Evolutionary conservation across 2,113 vertebrate genomes (phyloP), one percentile per base, ranked within the genome.

Genomic region (Sturnira hondurensis): DNA sequence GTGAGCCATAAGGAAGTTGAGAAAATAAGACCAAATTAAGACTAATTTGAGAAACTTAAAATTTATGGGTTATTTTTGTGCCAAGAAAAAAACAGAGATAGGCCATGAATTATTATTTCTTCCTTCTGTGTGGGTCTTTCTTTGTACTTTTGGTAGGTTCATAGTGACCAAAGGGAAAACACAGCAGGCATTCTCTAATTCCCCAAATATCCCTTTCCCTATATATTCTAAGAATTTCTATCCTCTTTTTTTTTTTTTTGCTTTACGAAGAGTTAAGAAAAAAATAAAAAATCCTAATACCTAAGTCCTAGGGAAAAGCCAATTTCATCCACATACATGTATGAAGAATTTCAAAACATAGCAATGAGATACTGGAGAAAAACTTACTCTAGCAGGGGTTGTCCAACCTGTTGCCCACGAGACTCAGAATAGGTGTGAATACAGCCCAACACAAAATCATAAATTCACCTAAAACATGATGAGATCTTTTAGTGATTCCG

Each of bases 151-250:
- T 28, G 52, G 15, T 33, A 78, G 50, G 31, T 58, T 45, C 11
- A 26, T 68, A 12, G 5, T 93, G 9, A 7, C 36, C 80, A 14
- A n/a, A 83, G 41, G 38, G 9, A n/a, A 63, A 50, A 7, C 24
- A 43, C 24, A 43, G 5, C 10, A 74, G 9, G 54, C 7, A 12
- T 36, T 67, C 0, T 73, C 86, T 67, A 7, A 52, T 4, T 91
- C 0, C 6, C 0, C 28, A 73, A 31, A 2, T 63, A 5, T 54
- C 22, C 14, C 14, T 41, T 10, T 19, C 9, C 41, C 4, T 0
- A 76, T 38, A 26, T 65, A 58, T 45, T n/a, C 31, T 45, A 47
- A 91, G 36, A 43, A 74, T 47, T 81, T 82, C 43, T 58, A 41
- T 7, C 0, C 0, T 82, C 36, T 56, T 50, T 19, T 54, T 54